Base-by-base conservation (phyloP, 2,888 invertebrate species). In the Drosophila stalkeri region DNA sequence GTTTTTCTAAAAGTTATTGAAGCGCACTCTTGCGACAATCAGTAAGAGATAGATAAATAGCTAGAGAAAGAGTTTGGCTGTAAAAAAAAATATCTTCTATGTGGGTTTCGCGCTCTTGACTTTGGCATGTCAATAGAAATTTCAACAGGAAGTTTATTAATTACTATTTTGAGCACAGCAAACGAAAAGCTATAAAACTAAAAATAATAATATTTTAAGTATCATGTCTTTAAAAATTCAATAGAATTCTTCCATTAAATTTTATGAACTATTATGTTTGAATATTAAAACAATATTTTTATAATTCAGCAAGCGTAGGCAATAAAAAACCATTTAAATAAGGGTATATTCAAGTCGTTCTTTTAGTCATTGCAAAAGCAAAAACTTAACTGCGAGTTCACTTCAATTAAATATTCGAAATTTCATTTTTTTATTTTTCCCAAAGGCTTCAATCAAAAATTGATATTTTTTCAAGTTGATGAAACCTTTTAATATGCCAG, bases 401-500 rank as follows among this genome's bases (percentile, higher is more conserved):
- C 14, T 14, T 51, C 14, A 18, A 51, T 14, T 35, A 51, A 51
- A 51, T 51, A 51, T 20, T 33, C 6, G 0, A 33, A 18, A 16
- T 18, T 49, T 7, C 1, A 27, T 9, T 47, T 23, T 27, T 47
- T n/a, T 9, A 27, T 27, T n/a, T n/a, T n/a, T n/a, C n/a, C n/a
- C 4, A 31, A 33, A 18, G 12, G 49, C 6, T 49, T 51, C 18
- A 51, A 51, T 49, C 27, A 31, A n/a, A 49, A 11, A 49, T 49
- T n/a, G 5, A 33, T 27, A 12, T 33, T 47, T 47, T 47, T 23
- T 8, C 1, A n/a, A n/a, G 2, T 18, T 12, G 5, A 39, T n/a
- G 4, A 49, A 52, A 56, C n/a, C 33, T 41, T 39, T 41, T 8
- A 20, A 44, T 55, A 68, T 49, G 47, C 61, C 39, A 35, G 41